phyloP scores from a whole-genome alignment of 2,797 vertebrate genomes.

The Esox lucius region DNA sequence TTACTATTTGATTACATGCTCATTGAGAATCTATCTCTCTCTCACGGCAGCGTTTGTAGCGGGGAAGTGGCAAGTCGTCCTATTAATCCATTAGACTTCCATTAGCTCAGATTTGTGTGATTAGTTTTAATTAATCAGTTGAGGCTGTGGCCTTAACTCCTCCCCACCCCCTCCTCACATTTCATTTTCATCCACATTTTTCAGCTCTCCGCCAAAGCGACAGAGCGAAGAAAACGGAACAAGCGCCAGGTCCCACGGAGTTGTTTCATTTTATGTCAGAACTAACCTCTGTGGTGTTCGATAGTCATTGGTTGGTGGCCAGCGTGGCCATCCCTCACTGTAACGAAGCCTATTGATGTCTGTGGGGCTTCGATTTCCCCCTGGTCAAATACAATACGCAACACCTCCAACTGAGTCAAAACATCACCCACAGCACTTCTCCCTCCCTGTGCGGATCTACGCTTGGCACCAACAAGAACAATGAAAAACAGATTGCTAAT shows the following conservation, averaged over 20 bases:
- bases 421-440: conserved; percentile 19
- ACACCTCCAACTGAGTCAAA: conserved; percentile 43
- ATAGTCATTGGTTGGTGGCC: conserved; percentile 51
- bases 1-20: conserved; percentile 43
- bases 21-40: conserved; percentile 17
- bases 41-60: conserved; percentile 31
- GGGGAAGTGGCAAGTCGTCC: conserved; percentile 46
- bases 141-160: conserved; percentile 59
- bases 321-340: conserved; percentile 60
- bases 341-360: conserved; percentile 67
- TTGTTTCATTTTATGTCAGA: conserved; percentile 30
- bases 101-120: conserved; percentile 72
- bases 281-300: conserved; percentile 30
- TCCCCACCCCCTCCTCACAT: conserved; percentile 58
- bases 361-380: conserved; percentile 56
- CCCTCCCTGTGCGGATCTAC: background rate
- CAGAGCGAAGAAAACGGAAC: conserved; percentile 50
- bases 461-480: background rate
- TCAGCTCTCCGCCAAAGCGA: conserved; percentile 61
- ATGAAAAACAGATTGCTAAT: background rate
- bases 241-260: conserved; percentile 31
- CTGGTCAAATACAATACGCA: conserved; percentile 48
- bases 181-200: conserved; percentile 67
- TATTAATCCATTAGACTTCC: conserved; percentile 70
- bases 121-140: conserved; percentile 76